A percentile compares a stretch with the other conserved stretches of the same genome.
These are phyloP conservation scores for Baryphthengus martii DNA, from an alignment of 2,113 vertebrate species.

Conservation along the genomic window DNA sequence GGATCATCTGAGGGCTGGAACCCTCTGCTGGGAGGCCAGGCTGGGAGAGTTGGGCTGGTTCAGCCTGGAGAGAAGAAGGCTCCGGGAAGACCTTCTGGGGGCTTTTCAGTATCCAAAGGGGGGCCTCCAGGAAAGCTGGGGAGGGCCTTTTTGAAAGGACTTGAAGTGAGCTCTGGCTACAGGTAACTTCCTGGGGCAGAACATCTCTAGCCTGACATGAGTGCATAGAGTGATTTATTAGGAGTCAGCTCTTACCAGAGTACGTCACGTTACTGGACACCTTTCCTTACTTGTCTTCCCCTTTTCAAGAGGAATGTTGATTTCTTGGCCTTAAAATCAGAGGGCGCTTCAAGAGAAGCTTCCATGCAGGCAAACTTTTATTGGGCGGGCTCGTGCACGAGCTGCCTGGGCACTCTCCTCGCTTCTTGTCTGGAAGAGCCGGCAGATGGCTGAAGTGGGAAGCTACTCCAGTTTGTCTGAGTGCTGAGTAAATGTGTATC, in stretches of 20 bases:
- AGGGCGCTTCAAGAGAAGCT: neutral
- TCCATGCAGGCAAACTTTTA: neutral
- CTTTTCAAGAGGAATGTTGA: neutral
- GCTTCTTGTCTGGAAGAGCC: neutral
- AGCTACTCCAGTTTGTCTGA: constrained; percentile 54
- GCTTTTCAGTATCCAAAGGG: too few relatives aligned
- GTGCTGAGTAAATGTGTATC: constrained; percentile 37
- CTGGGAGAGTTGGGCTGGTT: too few relatives aligned
- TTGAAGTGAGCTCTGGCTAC: too few relatives aligned
- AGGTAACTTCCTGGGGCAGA: neutral
- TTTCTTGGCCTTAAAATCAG: neutral
- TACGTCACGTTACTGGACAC: neutral
- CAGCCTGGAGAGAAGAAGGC: too few relatives aligned
- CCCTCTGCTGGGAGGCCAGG: neutral
- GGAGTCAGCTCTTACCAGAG: neutral
- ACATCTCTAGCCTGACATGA: fast-evolving
- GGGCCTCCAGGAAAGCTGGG: too few relatives aligned
- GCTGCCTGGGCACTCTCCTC: neutral
- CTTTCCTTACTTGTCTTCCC: neutral
- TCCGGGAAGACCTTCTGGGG: too few relatives aligned
- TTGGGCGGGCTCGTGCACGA: neutral
- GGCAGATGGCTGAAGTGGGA: constrained; percentile 59
- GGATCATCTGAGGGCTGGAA: too few relatives aligned
- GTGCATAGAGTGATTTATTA: neutral
- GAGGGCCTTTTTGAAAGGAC: too few relatives aligned